Percentiles rank a stretch among this genome's conserved stretches.
These are phyloP conservation scores for Dynastes hyllus DNA, from an alignment of 2,888 invertebrate genomes.

Conservation along the genomic window DNA sequence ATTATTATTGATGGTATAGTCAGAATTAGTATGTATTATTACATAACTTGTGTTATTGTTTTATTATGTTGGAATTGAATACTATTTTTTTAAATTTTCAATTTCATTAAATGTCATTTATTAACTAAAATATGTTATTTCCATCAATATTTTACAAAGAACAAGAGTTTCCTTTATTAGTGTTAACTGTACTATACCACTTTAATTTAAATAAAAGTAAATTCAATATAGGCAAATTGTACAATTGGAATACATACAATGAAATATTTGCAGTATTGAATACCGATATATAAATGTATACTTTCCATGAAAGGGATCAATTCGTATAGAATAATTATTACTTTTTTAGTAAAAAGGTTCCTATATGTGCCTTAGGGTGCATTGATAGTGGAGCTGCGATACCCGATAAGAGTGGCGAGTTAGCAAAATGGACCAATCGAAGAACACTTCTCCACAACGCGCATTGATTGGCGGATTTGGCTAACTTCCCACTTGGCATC, in stretches of 20 bases:
- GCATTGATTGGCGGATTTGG: too few species aligned
- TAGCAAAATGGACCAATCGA: too few species aligned
- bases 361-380: neutral
- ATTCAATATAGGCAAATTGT: neutral
- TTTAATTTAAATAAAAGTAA: too few species aligned
- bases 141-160: slow-evolving; percentile 16
- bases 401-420: too few species aligned
- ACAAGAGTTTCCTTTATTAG: slow-evolving; percentile 11
- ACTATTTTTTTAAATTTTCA: neutral
- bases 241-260: neutral
- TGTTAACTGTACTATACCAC: neutral
- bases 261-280: neutral
- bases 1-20: too few species aligned
- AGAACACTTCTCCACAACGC: too few species aligned
- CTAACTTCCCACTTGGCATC: too few species aligned
- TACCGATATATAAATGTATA: neutral
- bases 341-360: neutral
- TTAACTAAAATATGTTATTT: neutral
- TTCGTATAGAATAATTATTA: neutral
- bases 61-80: slow-evolving; percentile 37
- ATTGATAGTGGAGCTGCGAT: too few species aligned
- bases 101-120: slow-evolving; percentile 1
- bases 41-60: slow-evolving; percentile 14
- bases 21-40: slow-evolving; percentile 18
- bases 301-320: slow-evolving; percentile 16